Evolutionary conservation across 2,113 vertebrate species (phyloP).

Genomic region (Malurus elegans): DNA sequence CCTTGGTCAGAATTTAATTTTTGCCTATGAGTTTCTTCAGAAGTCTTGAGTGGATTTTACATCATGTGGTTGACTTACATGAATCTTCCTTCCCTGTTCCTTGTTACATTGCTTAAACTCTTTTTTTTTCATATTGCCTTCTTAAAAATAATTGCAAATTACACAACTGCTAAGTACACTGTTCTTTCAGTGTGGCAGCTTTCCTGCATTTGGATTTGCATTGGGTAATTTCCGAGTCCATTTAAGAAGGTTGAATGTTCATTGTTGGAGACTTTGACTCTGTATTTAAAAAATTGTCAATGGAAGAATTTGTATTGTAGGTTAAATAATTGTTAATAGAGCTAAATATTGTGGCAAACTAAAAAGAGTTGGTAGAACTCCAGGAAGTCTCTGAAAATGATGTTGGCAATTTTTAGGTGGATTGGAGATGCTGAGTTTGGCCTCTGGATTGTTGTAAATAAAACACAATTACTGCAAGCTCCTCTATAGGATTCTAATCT

Average conservation of each 20-base stretch:
- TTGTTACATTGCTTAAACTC: background rate
- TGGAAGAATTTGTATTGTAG: background rate
- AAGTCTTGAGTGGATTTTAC: background rate
- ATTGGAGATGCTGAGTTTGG: background rate
- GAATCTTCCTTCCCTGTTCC: background rate
- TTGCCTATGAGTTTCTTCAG: background rate
- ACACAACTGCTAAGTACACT: background rate
- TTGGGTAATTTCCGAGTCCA: background rate
- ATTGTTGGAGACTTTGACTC: background rate
- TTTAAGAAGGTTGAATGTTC: background rate
- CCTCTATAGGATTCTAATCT: background rate
- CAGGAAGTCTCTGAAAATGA: background rate
- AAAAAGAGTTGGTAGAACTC: background rate
- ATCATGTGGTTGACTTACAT: background rate
- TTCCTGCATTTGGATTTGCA: background rate
- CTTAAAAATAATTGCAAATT: background rate
- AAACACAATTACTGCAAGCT: background rate
- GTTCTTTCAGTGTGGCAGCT: background rate
- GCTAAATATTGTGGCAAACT: background rate
- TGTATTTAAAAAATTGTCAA: background rate
- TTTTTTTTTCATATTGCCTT: background rate
- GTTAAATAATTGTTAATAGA: background rate
- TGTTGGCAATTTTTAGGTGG: background rate
- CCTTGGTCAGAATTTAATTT: background rate
- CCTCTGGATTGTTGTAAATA: background rate